phyloP scores from a whole-genome alignment of 2,888 invertebrate species.

The Stictocephala bisonia region DNA sequence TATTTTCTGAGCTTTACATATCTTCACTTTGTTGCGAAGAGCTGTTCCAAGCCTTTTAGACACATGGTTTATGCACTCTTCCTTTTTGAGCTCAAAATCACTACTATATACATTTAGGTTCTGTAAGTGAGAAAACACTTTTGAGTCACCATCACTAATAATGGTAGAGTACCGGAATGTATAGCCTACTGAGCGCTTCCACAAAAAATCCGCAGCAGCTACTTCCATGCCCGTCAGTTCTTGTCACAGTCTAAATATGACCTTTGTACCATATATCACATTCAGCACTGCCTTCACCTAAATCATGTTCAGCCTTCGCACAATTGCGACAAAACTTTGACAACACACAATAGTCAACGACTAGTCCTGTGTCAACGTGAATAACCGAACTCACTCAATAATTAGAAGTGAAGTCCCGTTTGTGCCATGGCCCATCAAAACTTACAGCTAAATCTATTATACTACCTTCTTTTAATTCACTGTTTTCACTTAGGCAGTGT shows the following conservation, averaged over 20 bases:
- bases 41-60: slow-evolving; percentile 44
- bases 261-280: slow-evolving; percentile 51
- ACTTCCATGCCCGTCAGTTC: slow-evolving; percentile 53
- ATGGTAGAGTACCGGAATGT: slow-evolving; percentile 41
- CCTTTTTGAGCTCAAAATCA: slow-evolving; percentile 33
- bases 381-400: slow-evolving; percentile 53
- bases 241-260: slow-evolving; percentile 49
- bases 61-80: slow-evolving; percentile 47
- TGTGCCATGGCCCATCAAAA: slow-evolving; percentile 53
- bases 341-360: slow-evolving; percentile 51
- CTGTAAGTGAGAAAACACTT: slow-evolving; percentile 37
- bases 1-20: slow-evolving; percentile 33
- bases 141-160: slow-evolving; percentile 44
- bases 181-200: slow-evolving; percentile 42
- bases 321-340: slow-evolving; percentile 54
- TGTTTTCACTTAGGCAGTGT: slow-evolving; percentile 4
- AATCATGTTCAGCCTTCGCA: slow-evolving; percentile 39
- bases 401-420: slow-evolving; percentile 52
- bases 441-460: slow-evolving; percentile 47
- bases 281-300: slow-evolving; percentile 50
- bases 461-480: slow-evolving; percentile 1
- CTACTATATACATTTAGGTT: slow-evolving; percentile 1
- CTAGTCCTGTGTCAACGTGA: slow-evolving; percentile 48
- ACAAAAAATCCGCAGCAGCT: slow-evolving; percentile 43
- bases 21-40: slow-evolving; percentile 35